Evolutionary conservation across 2,797 vertebrate species (phyloP), one percentile per base, ranked within the genome.

Genomic region (Gymnopithys bicolor): DNA sequence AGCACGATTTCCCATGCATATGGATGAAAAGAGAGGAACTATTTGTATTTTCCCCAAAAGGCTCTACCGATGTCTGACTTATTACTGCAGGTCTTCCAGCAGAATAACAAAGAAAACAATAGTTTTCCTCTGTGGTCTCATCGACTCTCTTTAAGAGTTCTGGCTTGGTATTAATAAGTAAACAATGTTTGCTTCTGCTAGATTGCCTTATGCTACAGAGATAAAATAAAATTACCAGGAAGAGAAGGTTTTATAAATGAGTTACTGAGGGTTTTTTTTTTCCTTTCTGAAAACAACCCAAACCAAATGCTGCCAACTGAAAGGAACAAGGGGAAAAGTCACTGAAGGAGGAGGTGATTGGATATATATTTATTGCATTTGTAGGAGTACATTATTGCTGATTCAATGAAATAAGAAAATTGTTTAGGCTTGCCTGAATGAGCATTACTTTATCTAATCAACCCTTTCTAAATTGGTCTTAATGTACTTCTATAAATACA

Each of bases 341-440:
- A 77, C 37, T 92, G 76, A 90, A 69, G 55, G 48, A 94, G 91
- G 63, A 91, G 52, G 67, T 86, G 93, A 95, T 94, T 94, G 88
- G 89, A 94, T 92, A 84, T 79, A 10, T 94, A 87, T 97, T 94
- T 95, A 97, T 96, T 95, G 87, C 94, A 80, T 97, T 97, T 96
- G 94, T 93, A 95, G 70, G 82, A 96, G 93, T 94, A 74, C 93
- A 89, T 93, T 94, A 95, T 93, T 97, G 87, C 76, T 97, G 97
- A 95, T 98, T 97, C 91, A 97, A 94, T 95, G 94, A 96, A 97
- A 97, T 95, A 85, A 96, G 91, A 97, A 95, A 95, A 96, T 95
- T 95, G 90, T 97, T 96, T 96, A 93, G 93, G 89, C 92, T 94
- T 87, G 75, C 86, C 87, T 97, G 94, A 95, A 94, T 84, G 76